Evolutionary conservation across 30 jellyfish, hydroid and myxozoan genomes (phyloP).

Genomic region (Hydractinia symbiolongicarpus): DNA sequence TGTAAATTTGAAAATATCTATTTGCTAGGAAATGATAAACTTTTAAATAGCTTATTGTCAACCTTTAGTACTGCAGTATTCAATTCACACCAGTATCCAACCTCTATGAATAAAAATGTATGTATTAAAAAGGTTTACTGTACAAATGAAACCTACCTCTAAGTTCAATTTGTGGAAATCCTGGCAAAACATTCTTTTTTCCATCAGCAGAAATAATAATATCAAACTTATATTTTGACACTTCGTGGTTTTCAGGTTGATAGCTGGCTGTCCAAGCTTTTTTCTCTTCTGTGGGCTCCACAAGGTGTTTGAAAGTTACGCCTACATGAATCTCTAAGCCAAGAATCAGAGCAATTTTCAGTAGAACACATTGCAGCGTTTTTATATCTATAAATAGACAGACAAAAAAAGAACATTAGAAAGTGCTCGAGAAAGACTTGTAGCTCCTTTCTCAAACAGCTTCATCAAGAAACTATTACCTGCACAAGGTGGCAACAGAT

Average conservation of each 20-base stretch:
- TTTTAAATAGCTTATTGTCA: too few species aligned
- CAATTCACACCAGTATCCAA: too few species aligned
- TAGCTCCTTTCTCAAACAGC: too few species aligned
- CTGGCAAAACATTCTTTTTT: slow-evolving; percentile 90
- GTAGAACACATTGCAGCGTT: slow-evolving; percentile 60
- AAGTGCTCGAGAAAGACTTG: too few species aligned
- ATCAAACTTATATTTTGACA: slow-evolving; percentile 61
- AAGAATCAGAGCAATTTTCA: slow-evolving; percentile 74
- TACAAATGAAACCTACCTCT: slow-evolving; percentile 44
- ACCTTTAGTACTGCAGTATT: too few species aligned
- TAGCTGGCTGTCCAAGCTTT: slow-evolving; percentile 72
- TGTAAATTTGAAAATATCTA: too few species aligned
- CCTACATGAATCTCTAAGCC: slow-evolving; percentile 76
- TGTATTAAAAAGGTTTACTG: too few species aligned
- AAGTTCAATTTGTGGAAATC: slow-evolving; percentile 95
- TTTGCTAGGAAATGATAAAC: too few species aligned
- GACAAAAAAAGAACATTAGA: background rate
- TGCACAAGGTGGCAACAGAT: too few species aligned
- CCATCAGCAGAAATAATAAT: slow-evolving; percentile 95
- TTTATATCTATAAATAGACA: slow-evolving; percentile 59
- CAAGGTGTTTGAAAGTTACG: slow-evolving; percentile 51
- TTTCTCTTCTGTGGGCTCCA: slow-evolving; percentile 64
- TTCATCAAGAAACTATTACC: too few species aligned
- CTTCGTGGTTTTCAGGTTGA: slow-evolving; percentile 56
- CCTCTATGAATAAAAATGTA: too few species aligned